These are phyloP conservation scores for Coptodon bakossiorum DNA, from an alignment of 2,113 vertebrate species.

Conservation along the genomic window DNA sequence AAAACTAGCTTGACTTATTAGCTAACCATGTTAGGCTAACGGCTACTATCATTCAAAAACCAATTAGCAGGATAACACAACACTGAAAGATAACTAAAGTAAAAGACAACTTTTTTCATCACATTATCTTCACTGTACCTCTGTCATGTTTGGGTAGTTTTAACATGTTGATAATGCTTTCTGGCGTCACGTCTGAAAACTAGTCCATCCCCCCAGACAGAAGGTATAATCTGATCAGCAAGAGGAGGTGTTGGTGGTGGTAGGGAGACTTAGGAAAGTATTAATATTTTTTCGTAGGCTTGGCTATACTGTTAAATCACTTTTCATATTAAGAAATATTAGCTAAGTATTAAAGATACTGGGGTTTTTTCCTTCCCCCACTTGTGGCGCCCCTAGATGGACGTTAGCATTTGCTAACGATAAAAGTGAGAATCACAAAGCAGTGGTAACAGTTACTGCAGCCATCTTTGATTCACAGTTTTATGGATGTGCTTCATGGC, in stretches of 20 bases:
- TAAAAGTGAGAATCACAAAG: background rate
- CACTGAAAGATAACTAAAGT: background rate
- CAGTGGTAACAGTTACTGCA: background rate
- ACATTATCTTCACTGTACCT: background rate
- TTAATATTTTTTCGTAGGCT: background rate
- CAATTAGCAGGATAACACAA: background rate
- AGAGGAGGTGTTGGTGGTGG: background rate
- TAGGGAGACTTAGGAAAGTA: background rate
- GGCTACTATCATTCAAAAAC: background rate
- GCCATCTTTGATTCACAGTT: background rate
- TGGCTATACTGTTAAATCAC: background rate
- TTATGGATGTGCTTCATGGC: background rate
- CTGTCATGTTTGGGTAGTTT: rapidly evolving
- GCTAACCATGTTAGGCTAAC: background rate
- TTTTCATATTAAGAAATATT: background rate
- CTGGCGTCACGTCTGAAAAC: rapidly evolving
- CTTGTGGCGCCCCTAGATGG: rapidly evolving
- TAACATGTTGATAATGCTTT: background rate
- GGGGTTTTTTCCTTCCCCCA: rapidly evolving
- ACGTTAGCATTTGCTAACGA: background rate
- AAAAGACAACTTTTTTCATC: background rate
- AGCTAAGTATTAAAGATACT: background rate
- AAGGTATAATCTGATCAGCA: background rate
- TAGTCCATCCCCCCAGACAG: background rate
- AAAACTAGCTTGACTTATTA: background rate